A percentile compares a stretch with the other conserved stretches of the same genome.
phyloP scores from a whole-genome alignment of 2,113 vertebrate genomes.

The Eretmochelys imbricata region DNA sequence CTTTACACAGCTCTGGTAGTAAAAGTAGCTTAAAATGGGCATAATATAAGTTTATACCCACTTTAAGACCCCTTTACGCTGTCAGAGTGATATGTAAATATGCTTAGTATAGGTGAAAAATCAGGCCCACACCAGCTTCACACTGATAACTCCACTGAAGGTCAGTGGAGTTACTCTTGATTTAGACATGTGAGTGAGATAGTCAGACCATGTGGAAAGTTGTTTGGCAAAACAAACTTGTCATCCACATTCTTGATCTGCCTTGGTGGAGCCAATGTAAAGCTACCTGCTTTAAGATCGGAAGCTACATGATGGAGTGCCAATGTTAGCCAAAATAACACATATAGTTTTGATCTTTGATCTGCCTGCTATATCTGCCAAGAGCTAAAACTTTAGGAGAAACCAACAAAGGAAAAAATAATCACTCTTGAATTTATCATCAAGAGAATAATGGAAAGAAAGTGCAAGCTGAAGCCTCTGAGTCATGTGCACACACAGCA shows the following conservation, averaged over 20 bases:
- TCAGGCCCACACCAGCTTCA: neutral
- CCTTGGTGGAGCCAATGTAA: neutral
- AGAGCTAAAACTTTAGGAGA: neutral
- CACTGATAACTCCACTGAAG: neutral
- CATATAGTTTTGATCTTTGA: conserved; percentile 19
- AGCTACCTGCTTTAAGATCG: neutral
- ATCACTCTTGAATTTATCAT: neutral
- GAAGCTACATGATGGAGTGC: neutral
- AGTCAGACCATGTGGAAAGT: neutral
- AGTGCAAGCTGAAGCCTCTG: neutral
- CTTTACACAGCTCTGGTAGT: neutral
- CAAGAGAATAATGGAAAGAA: neutral
- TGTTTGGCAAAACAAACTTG: neutral
- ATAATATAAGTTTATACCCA: neutral
- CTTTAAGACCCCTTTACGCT: neutral
- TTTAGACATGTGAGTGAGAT: neutral
- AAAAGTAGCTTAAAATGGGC: neutral
- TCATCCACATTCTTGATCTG: neutral
- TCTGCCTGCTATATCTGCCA: neutral
- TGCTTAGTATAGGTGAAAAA: neutral
- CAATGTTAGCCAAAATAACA: neutral
- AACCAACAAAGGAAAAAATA: neutral
- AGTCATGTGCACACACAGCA: neutral
- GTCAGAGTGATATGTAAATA: neutral
- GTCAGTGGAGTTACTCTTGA: neutral